Conservation (phyloP, 2,797 vertebrate species). For the Protonibea diacanthus region DNA sequence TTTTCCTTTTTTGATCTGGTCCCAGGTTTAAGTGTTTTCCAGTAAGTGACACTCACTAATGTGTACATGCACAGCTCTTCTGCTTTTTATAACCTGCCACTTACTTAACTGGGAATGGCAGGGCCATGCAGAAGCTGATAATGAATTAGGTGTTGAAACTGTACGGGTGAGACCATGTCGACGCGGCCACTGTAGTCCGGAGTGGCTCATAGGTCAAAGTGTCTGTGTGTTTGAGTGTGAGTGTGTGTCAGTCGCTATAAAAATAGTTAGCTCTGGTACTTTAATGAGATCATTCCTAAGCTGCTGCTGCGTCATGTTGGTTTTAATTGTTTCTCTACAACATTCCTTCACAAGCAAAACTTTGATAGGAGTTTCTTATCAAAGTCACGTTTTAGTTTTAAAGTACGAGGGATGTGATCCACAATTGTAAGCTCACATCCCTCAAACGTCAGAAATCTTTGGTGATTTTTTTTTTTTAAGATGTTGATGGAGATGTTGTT, state of each 20-base stretch:
- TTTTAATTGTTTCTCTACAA: conserved; percentile 68
- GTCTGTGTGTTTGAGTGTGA: conserved; percentile 68
- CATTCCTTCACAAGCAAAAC: conserved; percentile 1
- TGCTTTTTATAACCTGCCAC: conserved; percentile 85
- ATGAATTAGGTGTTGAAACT: conserved; percentile 88
- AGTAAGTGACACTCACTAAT: conserved; percentile 61
- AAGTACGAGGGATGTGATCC: background rate
- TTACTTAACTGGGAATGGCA: conserved; percentile 77
- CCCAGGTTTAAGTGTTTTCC: conserved; percentile 63
- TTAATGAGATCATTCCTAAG: conserved; percentile 72
- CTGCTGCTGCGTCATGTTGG: conserved; percentile 52
- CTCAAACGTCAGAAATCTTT: conserved; percentile 4
- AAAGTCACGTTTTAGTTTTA: conserved; percentile 5
- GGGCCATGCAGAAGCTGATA: conserved; percentile 81
- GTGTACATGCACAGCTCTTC: conserved; percentile 58
- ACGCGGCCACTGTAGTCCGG: conserved; percentile 69
- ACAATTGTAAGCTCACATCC: background rate
- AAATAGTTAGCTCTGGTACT: conserved; percentile 77
- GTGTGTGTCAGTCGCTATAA: conserved; percentile 72
- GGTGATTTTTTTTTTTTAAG: background rate
- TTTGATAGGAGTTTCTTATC: background rate
- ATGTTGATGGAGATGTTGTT: background rate
- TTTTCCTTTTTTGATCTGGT: conserved; percentile 41
- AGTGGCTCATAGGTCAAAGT: conserved; percentile 75
- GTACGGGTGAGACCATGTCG: conserved; percentile 76